A percentile compares a stretch with the other conserved stretches of the same genome.
Conservation (phyloP, 2,113 vertebrate species). For the Caloenas nicobarica region DNA sequence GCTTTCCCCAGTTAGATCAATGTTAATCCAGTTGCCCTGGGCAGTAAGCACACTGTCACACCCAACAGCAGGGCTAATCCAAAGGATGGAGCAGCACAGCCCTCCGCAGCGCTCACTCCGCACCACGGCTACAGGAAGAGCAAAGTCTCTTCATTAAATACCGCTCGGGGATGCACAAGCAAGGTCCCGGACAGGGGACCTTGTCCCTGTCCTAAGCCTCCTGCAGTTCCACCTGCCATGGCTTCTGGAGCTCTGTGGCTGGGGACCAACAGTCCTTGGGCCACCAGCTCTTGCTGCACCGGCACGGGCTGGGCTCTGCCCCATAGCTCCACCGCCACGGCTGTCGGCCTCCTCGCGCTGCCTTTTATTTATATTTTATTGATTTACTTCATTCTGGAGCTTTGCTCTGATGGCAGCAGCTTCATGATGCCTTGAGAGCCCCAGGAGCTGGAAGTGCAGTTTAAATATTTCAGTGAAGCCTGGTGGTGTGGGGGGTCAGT, state of each 20-base stretch:
- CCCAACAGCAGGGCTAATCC: constrained; percentile 24
- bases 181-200: background rate
- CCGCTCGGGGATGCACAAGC: background rate
- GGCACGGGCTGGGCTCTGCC: background rate
- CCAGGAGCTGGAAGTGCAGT: background rate
- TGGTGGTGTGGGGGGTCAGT: background rate
- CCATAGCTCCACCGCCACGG: background rate
- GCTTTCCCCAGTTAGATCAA: constrained; percentile 21
- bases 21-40: constrained; percentile 50
- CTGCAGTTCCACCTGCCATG: background rate
- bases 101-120: rapidly evolving
- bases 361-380: constrained; percentile 57
- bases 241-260: background rate
- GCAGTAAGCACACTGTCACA: background rate
- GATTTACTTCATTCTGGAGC: background rate
- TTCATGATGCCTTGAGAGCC: background rate
- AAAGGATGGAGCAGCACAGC: background rate
- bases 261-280: background rate
- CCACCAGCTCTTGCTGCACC: rapidly evolving
- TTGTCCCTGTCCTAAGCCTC: background rate
- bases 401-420: background rate
- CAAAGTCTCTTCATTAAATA: background rate
- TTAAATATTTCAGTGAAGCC: constrained; percentile 40
- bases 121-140: rapidly evolving
- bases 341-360: background rate